Evolutionary conservation across 2,888 invertebrate genomes (phyloP).

Genomic region (Caenorhabditis panamensis): DNA sequence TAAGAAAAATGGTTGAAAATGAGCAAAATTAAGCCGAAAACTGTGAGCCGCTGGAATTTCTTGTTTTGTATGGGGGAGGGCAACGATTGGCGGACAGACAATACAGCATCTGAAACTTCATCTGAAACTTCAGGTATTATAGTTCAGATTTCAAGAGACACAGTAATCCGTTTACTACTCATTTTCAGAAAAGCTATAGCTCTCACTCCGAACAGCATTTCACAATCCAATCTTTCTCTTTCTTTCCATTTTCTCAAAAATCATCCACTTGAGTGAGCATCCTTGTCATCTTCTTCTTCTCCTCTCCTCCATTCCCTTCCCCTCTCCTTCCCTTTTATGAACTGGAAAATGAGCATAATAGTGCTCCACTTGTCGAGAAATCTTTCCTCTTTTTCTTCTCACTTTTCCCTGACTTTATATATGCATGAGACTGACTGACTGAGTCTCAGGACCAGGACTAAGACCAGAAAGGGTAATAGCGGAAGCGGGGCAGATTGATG

Average conservation of each 20-base stretch:
- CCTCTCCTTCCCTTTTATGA: not conserved
- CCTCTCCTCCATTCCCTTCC: not conserved
- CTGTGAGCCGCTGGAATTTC: too few relatives aligned
- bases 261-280: not conserved
- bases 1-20: too few relatives aligned
- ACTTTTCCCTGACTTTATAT: slow-evolving; percentile 28
- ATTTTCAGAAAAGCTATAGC: too few relatives aligned
- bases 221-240: slow-evolving; percentile 26
- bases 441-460: too few relatives aligned
- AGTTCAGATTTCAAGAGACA: too few relatives aligned
- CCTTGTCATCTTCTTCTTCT: not conserved
- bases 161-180: too few relatives aligned
- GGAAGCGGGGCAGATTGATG: slow-evolving; percentile 47
- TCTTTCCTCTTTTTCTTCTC: slow-evolving; percentile 1
- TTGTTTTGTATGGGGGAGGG: too few relatives aligned
- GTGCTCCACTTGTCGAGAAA: not conserved
- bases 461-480: slow-evolving; percentile 25
- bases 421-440: slow-evolving; percentile 6
- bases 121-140: too few relatives aligned
- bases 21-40: too few relatives aligned
- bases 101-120: too few relatives aligned
- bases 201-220: not conserved
- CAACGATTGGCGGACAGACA: too few relatives aligned
- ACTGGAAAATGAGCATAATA: not conserved
- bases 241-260: not conserved